Evolutionary conservation across 92 coral and sea anemone genomes (phyloP).

Genomic region (Meandrina meandrites): DNA sequence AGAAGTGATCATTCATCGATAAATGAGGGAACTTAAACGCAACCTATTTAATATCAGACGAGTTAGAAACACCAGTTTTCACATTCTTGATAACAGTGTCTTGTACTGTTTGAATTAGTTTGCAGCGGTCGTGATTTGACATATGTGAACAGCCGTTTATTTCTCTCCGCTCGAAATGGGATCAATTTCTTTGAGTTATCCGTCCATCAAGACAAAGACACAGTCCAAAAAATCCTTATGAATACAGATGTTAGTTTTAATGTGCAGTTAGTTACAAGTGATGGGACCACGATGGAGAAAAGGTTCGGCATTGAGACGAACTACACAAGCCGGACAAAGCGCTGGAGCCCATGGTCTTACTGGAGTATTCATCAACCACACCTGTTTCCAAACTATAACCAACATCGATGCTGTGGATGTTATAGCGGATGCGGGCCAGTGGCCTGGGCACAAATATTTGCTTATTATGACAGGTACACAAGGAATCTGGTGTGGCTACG

Average conservation of each 20-base stretch:
- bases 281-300: slow-evolving; percentile 6
- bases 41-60: no score
- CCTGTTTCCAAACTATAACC: slow-evolving; percentile 51
- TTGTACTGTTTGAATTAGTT: not conserved
- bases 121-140: not conserved
- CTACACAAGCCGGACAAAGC: slow-evolving; percentile 15
- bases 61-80: no score
- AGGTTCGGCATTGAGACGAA: slow-evolving; percentile 21
- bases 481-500: not conserved
- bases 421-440: slow-evolving; percentile 65
- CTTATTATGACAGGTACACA: slow-evolving; percentile 39
- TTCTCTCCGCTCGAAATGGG: slow-evolving; percentile 13
- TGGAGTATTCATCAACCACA: slow-evolving; percentile 39
- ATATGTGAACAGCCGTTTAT: not conserved
- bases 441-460: slow-evolving; percentile 64
- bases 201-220: slow-evolving; percentile 17
- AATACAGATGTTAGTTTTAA: slow-evolving; percentile 26
- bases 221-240: slow-evolving; percentile 13
- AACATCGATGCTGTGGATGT: slow-evolving; percentile 47
- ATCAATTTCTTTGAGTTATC: slow-evolving; percentile 24
- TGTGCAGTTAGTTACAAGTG: not conserved
- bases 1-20: no score
- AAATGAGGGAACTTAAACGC: no score
- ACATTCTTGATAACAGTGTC: not conserved
- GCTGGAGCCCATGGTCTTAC: slow-evolving; percentile 27